These are phyloP conservation scores for Urophycis tenuis DNA, from an alignment of 2,797 vertebrate species.

Conservation along the genomic window DNA sequence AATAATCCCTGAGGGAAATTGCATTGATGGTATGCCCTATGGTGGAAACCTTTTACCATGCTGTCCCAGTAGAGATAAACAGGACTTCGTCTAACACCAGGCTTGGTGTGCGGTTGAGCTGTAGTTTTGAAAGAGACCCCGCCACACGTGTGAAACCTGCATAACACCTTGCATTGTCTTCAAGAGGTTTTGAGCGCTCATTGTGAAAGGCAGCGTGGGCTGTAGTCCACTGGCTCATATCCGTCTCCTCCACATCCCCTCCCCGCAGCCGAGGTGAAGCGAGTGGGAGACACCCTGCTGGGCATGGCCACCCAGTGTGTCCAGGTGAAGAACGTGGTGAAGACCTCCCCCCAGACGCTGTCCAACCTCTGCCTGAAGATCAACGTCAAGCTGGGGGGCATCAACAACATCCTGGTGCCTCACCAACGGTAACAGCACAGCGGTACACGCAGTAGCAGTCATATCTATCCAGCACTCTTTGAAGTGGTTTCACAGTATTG, in stretches of 20 bases:
- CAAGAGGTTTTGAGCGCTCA: no score
- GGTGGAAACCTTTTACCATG: no score
- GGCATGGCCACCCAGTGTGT: conserved; percentile 98
- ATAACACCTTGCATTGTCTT: no score
- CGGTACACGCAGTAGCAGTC: no score
- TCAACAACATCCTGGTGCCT: conserved; percentile 98
- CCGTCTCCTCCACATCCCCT: neutral
- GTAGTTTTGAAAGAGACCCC: neutral
- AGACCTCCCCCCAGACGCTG: conserved; percentile 95
- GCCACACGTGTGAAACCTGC: neutral
- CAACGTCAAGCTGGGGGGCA: conserved; percentile 96
- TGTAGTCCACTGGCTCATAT: neutral
- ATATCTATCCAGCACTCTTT: no score
- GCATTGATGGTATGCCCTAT: no score
- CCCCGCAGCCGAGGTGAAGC: conserved; percentile 88
- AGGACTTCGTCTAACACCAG: no score
- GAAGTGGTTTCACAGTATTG: no score
- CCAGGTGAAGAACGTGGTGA: conserved; percentile 97
- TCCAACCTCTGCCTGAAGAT: conserved; percentile 99
- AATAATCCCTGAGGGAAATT: no score
- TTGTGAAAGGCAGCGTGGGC: no score
- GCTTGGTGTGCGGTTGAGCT: neutral
- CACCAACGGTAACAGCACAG: conserved; percentile 87
- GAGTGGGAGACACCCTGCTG: conserved; percentile 92
- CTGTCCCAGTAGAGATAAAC: no score